Evolutionary conservation across 2,888 invertebrate species (phyloP), one percentile per base, ranked within the genome.

Genomic region (Idaea straminata): DNA sequence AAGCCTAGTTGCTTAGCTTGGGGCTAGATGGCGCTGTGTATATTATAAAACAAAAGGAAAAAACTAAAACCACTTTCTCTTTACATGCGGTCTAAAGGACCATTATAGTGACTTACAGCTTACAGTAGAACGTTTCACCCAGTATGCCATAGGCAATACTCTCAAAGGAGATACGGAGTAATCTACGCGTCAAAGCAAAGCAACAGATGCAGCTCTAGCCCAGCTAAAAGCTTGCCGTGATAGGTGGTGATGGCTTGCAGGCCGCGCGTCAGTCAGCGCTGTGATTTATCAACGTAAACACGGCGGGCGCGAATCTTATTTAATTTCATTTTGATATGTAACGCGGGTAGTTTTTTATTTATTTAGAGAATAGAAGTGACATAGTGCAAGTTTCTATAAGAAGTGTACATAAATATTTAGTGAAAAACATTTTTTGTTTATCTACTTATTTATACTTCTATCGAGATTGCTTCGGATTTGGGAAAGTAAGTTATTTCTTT

Each of bases 241-340:
- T 64, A 61, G 36, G 15, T 61, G 57, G 57, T 57, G 59, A 57
- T 16, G 57, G 60, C 25, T 57, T 58, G 38, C 35, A 65, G 60
- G 76, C 79, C 77, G 77, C 69, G 75, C 74, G 76, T 66, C 86
- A 88, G 88, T 88, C 74, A 78, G 78, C 82, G 81, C 68, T 85
- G 84, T 82, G 87, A 78, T 79, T 74, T 77, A 83, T 79, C 75
- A 76, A 75, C 72, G 87, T 73, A 74, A 78, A 80, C 84, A 84
- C 87, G 88, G 65, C 68, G 68, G 78, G 83, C 80, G 81, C 69
- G 77, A 78, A 79, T 77, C 76, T 79, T 78, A 75, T 69, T 25
- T 62, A 67, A 58, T 59, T 62, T 64, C 38, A 36, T 35, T 62
- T 69, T 68, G n/a, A 57, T 69, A 64, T 62, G 61, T 16, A 15